Evolutionary conservation across 2,113 vertebrate species (phyloP).

Genomic region (Daphoenositta chrysoptera): DNA sequence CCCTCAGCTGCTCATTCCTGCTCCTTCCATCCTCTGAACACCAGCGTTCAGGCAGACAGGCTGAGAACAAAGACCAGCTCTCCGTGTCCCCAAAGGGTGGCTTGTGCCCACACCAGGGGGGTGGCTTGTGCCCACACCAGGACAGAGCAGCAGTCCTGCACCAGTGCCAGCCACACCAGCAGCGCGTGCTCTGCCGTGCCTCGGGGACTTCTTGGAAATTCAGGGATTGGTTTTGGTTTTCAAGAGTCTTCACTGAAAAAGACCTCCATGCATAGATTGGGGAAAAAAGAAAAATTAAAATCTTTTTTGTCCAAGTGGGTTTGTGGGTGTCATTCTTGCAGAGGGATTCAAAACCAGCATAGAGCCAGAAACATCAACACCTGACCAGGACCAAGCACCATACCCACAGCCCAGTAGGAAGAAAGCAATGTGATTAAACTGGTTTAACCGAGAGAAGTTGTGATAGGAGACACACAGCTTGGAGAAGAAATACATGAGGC

Average conservation of each 20-base stretch:
- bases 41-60: rapidly evolving
- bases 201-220: background rate
- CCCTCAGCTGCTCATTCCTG: background rate
- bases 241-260: background rate
- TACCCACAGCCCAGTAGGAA: background rate
- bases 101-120: background rate
- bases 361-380: background rate
- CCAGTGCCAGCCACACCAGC: background rate
- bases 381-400: background rate
- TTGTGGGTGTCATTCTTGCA: background rate
- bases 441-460: background rate
- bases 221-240: background rate
- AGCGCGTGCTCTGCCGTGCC: rapidly evolving
- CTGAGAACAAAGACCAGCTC: background rate
- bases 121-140: background rate
- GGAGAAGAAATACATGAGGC: background rate
- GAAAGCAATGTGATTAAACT: background rate
- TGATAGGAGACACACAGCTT: background rate
- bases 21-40: background rate
- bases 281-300: rapidly evolving
- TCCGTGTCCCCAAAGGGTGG: background rate
- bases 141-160: background rate
- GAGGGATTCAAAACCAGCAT: background rate
- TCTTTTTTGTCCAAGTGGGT: background rate
- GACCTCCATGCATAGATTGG: background rate